Percentiles rank a stretch among this genome's conserved stretches.
Evolutionary conservation across 2,113 vertebrate species (phyloP).

Genomic region (Pangasianodon gigas): DNA sequence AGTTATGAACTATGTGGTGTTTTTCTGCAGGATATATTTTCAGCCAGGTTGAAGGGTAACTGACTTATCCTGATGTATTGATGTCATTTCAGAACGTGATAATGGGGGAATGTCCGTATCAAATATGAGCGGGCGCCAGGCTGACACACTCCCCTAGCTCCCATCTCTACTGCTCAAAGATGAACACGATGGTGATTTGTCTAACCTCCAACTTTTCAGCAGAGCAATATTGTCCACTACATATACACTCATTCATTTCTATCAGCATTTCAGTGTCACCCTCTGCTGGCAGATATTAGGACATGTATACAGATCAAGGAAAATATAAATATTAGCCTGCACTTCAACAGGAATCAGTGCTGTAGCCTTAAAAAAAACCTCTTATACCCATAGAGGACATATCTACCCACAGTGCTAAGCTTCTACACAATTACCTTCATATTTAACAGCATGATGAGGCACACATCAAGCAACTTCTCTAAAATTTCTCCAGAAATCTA

Average conservation of each 20-base stretch:
- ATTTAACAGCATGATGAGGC: constrained; percentile 25
- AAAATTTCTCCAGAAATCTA: neutral
- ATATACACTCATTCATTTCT: neutral
- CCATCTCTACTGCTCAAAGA: neutral
- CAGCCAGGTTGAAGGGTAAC: neutral
- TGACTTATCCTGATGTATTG: neutral
- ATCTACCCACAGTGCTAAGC: constrained; percentile 44
- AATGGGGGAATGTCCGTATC: neutral
- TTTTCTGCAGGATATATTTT: constrained; percentile 5
- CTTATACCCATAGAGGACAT: constrained; percentile 31
- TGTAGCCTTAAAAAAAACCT: neutral
- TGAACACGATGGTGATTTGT: neutral
- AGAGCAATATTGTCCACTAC: neutral
- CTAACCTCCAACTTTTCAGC: neutral
- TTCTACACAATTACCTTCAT: constrained; percentile 46
- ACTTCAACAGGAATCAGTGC: constrained; percentile 32
- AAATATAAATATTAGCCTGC: constrained; percentile 26
- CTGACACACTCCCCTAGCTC: neutral
- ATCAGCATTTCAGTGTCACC: constrained; percentile 31
- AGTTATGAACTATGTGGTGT: neutral
- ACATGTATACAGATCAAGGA: constrained; percentile 20
- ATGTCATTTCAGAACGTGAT: neutral
- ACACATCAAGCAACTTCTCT: constrained; percentile 8
- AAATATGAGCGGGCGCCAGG: no score
- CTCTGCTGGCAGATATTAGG: constrained; percentile 21